Percentiles rank a stretch among this genome's conserved stretches.
These are phyloP conservation scores for Leuctra nigra DNA, from an alignment of 2,888 invertebrate genomes.

Conservation along the genomic window DNA sequence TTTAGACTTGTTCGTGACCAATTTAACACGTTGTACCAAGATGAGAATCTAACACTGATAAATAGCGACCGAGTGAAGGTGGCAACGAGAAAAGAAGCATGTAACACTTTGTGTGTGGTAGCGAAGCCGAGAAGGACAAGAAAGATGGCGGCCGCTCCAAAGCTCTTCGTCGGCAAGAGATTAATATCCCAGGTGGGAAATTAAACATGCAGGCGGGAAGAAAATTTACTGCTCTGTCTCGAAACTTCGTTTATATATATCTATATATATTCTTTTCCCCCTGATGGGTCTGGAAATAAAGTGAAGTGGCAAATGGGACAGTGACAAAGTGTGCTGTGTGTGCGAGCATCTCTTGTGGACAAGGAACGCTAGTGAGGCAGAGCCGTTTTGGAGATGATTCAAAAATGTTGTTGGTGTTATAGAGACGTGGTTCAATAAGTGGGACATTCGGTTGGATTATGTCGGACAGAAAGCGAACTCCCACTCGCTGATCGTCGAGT, in stretches of 20 bases:
- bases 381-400: constrained; percentile 20
- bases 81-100: not conserved
- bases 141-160: constrained; percentile 21
- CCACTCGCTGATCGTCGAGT: no score
- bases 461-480: no score
- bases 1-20: not conserved
- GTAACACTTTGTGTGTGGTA: not conserved
- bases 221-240: constrained; percentile 24
- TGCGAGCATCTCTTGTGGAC: no score
- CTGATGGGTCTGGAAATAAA: constrained; percentile 22
- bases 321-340: constrained; percentile 21
- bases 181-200: constrained; percentile 25
- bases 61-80: not conserved
- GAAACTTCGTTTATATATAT: constrained; percentile 18
- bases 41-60: constrained; percentile 4
- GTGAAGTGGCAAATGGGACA: constrained; percentile 25
- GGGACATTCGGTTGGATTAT: no score
- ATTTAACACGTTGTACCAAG: constrained; percentile 5
- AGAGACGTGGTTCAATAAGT: no score
- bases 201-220: constrained; percentile 22
- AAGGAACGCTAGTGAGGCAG: constrained; percentile 4
- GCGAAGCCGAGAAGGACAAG: not conserved
- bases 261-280: constrained; percentile 1
- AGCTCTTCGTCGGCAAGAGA: constrained; percentile 21
- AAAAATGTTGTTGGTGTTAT: constrained; percentile 14